Conservation (phyloP, 2,888 invertebrate genomes). For the Ochlodes sylvanus region DNA sequence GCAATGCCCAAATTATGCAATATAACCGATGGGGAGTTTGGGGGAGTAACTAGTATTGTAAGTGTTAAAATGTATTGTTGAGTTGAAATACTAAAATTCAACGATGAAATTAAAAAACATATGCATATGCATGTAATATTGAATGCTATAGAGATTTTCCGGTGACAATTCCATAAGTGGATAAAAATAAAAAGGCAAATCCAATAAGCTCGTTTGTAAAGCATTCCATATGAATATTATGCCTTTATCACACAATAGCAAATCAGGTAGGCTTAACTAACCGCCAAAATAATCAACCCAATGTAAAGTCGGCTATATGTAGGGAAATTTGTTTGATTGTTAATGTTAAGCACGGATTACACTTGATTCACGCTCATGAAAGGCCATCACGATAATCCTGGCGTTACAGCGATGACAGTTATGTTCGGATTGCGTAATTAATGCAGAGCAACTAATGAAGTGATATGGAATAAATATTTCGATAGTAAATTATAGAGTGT, state of each 20-base stretch:
- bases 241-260: not conserved
- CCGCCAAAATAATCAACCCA: conserved; percentile 24
- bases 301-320: conserved; percentile 1
- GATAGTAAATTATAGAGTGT: not conserved
- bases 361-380: conserved; percentile 27
- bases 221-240: not conserved
- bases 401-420: conserved; percentile 29
- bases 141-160: too few species aligned
- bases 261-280: conserved; percentile 7
- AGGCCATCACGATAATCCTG: conserved; percentile 31
- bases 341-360: conserved; percentile 27
- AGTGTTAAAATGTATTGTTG: too few species aligned
- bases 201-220: too few species aligned
- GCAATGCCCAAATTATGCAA: conserved; percentile 10
- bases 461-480: not conserved
- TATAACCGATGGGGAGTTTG: not conserved
- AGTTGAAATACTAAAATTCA: too few species aligned
- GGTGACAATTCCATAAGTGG: too few species aligned
- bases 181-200: too few species aligned
- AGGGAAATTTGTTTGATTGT: conserved; percentile 25
- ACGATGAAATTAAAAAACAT: too few species aligned
- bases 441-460: conserved; percentile 19
- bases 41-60: not conserved
- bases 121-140: too few species aligned
- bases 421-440: conserved; percentile 19